A percentile compares a stretch with the other conserved stretches of the same genome.
These are phyloP conservation scores for Argyrosomus japonicus DNA, from an alignment of 2,113 vertebrate species.

Conservation along the genomic window DNA sequence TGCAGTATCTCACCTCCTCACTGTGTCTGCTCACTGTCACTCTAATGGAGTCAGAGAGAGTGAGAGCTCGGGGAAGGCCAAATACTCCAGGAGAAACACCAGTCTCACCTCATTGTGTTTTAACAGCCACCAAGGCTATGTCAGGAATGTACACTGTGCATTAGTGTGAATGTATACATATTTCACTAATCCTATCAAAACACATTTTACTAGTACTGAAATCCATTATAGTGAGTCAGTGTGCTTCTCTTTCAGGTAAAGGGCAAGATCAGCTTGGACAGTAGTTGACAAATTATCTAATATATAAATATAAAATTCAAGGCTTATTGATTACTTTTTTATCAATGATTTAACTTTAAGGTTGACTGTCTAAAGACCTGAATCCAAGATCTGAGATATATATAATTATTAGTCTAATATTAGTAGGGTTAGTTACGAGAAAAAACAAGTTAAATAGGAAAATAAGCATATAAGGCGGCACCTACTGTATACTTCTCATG, in stretches of 20 bases:
- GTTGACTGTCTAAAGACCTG: not conserved
- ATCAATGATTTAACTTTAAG: not conserved
- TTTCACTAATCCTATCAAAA: constrained; percentile 81
- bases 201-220: constrained; percentile 50
- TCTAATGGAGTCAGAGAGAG: constrained; percentile 82
- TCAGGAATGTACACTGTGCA: constrained; percentile 82
- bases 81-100: constrained; percentile 72
- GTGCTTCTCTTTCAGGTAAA: constrained; percentile 20
- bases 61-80: constrained; percentile 51
- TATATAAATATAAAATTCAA: constrained; percentile 3
- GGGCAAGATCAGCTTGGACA: not conserved
- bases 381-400: not conserved
- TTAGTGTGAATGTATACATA: constrained; percentile 79
- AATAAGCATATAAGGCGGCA: constrained; percentile 30
- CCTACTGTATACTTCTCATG: constrained; percentile 41
- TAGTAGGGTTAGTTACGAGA: not conserved
- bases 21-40: constrained; percentile 85
- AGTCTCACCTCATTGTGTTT: constrained; percentile 81
- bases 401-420: not conserved
- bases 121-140: constrained; percentile 78
- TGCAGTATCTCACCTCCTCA: constrained; percentile 83
- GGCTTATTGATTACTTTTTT: not conserved
- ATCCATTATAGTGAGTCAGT: constrained; percentile 49
- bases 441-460: constrained; percentile 13
- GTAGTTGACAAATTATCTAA: not conserved